A percentile compares a stretch with the other conserved stretches of the same genome.
Evolutionary conservation across 1,140 invertebrate species (phyloP).

Genomic region (Drosophila kikkawai): DNA sequence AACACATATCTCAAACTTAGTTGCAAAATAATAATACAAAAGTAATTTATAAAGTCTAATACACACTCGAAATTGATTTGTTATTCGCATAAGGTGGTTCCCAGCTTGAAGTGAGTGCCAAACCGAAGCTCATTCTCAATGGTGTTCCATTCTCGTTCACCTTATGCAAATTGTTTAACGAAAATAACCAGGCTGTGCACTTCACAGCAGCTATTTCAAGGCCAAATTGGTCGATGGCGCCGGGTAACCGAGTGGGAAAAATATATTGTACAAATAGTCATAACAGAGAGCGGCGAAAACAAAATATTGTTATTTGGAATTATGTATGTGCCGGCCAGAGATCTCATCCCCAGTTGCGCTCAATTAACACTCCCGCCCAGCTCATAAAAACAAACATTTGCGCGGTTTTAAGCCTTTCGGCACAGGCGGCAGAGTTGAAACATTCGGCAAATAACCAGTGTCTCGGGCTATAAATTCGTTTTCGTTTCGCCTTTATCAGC

Average conservation of each 20-base stretch:
- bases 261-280: constrained; percentile 29
- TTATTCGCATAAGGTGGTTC: background rate
- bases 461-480: constrained; percentile 35
- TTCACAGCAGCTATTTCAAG: constrained; percentile 48
- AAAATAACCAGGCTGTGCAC: constrained; percentile 40
- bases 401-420: constrained; percentile 13
- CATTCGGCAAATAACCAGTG: constrained; percentile 8
- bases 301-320: constrained; percentile 26
- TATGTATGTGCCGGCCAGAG: constrained; percentile 5
- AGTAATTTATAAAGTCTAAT: background rate
- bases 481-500: constrained; percentile 40
- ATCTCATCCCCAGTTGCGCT: constrained; percentile 22
- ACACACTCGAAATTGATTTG: background rate
- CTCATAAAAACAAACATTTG: constrained; percentile 36
- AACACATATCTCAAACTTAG: background rate
- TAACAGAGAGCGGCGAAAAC: constrained; percentile 22
- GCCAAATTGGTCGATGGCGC: constrained; percentile 33
- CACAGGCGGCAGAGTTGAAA: constrained; percentile 45
- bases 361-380: constrained; percentile 41
- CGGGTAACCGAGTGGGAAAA: constrained; percentile 38
- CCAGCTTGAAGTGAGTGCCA: background rate
- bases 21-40: background rate
- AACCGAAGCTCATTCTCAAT: constrained; percentile 9
- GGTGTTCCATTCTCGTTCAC: constrained; percentile 55
- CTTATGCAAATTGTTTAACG: constrained; percentile 65